Conservation (phyloP, 2,113 vertebrate species). For the Brachirus orientalis region DNA sequence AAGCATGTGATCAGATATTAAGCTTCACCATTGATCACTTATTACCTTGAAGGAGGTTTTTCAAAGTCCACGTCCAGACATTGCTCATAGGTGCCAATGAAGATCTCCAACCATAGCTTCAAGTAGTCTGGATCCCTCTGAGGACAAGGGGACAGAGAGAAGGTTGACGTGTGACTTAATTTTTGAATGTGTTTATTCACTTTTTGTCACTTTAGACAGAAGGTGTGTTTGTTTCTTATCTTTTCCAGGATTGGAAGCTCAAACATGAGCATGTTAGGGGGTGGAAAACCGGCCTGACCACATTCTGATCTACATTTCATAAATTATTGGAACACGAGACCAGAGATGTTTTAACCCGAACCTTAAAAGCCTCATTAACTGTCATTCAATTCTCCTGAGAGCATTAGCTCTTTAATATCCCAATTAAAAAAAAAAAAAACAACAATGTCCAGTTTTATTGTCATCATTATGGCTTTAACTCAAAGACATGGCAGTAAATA, state of each 20-base stretch:
- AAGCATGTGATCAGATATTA: background rate
- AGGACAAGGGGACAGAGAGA: conserved; percentile 12
- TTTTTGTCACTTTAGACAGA: too few relatives aligned
- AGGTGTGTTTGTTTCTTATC: conserved; percentile 7
- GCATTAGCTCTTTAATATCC: too few relatives aligned
- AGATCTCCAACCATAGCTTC: conserved; percentile 96
- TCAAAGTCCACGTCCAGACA: conserved; percentile 98
- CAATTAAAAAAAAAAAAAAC: too few relatives aligned
- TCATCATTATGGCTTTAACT: too few relatives aligned
- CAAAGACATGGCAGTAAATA: too few relatives aligned
- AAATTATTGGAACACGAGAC: conserved; percentile 60
- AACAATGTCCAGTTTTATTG: too few relatives aligned
- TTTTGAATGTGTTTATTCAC: too few relatives aligned
- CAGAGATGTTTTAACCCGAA: background rate
- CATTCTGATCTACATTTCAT: conserved; percentile 61
- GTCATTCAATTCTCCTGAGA: too few relatives aligned
- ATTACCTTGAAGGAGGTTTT: conserved; percentile 93
- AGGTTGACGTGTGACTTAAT: background rate
- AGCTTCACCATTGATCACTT: background rate
- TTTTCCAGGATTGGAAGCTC: background rate
- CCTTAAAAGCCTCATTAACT: too few relatives aligned
- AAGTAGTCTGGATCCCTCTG: conserved; percentile 98
- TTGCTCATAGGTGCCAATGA: conserved; percentile 93
- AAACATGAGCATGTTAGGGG: conserved; percentile 43
- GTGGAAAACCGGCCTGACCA: conserved; percentile 45